A percentile compares a stretch with the other conserved stretches of the same genome.
Conservation (phyloP, 2,888 invertebrate genomes). For the Lucinisca nassula region DNA sequence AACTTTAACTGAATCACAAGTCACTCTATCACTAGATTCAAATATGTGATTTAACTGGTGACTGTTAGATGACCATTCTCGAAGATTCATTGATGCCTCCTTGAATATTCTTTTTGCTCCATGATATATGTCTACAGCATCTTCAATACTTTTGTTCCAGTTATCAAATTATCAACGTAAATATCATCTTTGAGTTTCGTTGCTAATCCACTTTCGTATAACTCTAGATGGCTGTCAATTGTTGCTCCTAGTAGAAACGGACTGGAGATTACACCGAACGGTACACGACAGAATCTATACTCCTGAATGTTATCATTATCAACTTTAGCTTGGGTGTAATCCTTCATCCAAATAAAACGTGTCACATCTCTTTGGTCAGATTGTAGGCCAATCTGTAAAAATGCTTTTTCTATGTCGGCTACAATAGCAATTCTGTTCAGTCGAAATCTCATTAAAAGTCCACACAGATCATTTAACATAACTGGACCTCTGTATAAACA, state of each 20-base stretch:
- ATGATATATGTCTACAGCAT: not conserved
- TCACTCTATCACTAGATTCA: not conserved
- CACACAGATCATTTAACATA: no score
- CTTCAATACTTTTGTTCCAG: not conserved
- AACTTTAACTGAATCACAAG: not conserved
- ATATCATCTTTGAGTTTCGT: not conserved
- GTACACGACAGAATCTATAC: conserved; percentile 13
- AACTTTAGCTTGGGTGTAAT: no score
- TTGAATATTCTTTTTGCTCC: not conserved
- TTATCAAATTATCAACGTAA: not conserved
- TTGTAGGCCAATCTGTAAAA: not conserved
- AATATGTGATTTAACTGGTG: not conserved
- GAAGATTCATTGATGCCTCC: not conserved
- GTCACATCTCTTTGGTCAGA: not conserved
- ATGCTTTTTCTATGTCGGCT: no score
- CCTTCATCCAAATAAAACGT: not conserved
- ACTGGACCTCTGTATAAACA: no score
- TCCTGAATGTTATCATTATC: no score
- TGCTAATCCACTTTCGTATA: not conserved
- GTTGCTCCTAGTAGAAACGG: conserved; percentile 8
- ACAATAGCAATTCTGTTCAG: not conserved
- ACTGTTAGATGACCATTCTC: not conserved
- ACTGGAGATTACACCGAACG: conserved; percentile 7
- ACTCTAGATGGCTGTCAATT: not conserved
- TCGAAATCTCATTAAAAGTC: not conserved